Evolutionary conservation across 2,797 vertebrate species (phyloP).

Genomic region (Antennarius maculatus): DNA sequence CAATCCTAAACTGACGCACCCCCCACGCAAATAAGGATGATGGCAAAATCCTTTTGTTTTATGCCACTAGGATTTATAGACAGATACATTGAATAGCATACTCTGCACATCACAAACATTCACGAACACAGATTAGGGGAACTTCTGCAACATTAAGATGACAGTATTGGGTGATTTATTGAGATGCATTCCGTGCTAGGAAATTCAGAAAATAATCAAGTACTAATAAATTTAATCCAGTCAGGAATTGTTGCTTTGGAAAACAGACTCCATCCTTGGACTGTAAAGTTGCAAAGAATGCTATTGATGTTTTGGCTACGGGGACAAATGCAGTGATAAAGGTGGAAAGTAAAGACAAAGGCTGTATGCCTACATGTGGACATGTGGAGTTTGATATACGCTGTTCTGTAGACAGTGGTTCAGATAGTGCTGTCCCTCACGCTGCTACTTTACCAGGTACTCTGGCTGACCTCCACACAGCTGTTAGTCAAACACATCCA

Average conservation of each 20-base stretch:
- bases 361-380: slow-evolving; percentile 34
- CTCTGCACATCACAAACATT: background rate
- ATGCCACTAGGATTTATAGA: slow-evolving; percentile 13
- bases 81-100: slow-evolving; percentile 9
- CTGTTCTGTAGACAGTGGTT: slow-evolving; percentile 39
- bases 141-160: slow-evolving; percentile 4
- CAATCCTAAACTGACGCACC: slow-evolving; percentile 41
- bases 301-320: slow-evolving; percentile 30
- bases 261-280: slow-evolving; percentile 5
- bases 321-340: slow-evolving; percentile 35
- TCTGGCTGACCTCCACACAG: slow-evolving; percentile 66
- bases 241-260: background rate
- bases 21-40: slow-evolving; percentile 11
- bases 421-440: slow-evolving; percentile 46
- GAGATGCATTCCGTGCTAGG: background rate
- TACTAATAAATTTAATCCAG: background rate
- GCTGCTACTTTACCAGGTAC: slow-evolving; percentile 57
- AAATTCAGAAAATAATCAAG: slow-evolving; percentile 1
- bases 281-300: background rate
- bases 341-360: slow-evolving; percentile 25
- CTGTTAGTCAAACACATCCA: slow-evolving; percentile 63
- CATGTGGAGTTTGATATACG: slow-evolving; percentile 25
- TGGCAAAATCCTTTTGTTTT: slow-evolving; percentile 45
- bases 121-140: slow-evolving; percentile 5
- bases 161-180: slow-evolving; percentile 1